These are phyloP conservation scores for Adelphocoris suturalis DNA, from an alignment of 2,888 invertebrate genomes.

Conservation along the genomic window DNA sequence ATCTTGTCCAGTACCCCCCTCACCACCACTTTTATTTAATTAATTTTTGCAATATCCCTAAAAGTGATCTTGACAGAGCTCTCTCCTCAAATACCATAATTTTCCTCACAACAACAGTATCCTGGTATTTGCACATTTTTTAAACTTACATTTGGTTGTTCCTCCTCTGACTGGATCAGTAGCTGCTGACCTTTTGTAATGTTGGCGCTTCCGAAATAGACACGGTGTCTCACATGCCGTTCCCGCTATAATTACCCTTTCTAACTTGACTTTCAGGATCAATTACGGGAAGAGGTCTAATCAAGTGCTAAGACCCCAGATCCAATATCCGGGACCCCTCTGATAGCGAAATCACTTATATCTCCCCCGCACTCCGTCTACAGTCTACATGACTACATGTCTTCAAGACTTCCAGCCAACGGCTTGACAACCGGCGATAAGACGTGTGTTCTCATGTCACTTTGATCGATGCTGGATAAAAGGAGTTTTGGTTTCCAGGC, in stretches of 20 bases:
- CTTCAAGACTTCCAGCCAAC: neutral
- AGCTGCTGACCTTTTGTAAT: neutral
- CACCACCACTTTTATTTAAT: too few relatives aligned
- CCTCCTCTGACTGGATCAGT: neutral
- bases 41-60: too few relatives aligned
- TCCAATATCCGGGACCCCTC: conserved; percentile 26
- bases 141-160: neutral
- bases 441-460: conserved; percentile 12
- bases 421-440: conserved; percentile 14
- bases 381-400: neutral
- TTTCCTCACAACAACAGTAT: too few relatives aligned
- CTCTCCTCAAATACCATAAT: too few relatives aligned
- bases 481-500: neutral
- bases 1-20: too few relatives aligned
- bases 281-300: conserved; percentile 16
- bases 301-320: conserved; percentile 8
- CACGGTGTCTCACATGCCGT: conserved; percentile 9
- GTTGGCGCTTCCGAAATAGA: conserved; percentile 34
- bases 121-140: too few relatives aligned
- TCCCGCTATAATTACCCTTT: conserved; percentile 22
- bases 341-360: conserved; percentile 6
- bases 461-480: conserved; percentile 16
- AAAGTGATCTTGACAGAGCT: too few relatives aligned
- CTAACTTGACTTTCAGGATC: conserved; percentile 21
- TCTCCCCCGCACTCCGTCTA: neutral